phyloP scores from a whole-genome alignment of 2,888 invertebrate species.

The Morpho achilles region DNA sequence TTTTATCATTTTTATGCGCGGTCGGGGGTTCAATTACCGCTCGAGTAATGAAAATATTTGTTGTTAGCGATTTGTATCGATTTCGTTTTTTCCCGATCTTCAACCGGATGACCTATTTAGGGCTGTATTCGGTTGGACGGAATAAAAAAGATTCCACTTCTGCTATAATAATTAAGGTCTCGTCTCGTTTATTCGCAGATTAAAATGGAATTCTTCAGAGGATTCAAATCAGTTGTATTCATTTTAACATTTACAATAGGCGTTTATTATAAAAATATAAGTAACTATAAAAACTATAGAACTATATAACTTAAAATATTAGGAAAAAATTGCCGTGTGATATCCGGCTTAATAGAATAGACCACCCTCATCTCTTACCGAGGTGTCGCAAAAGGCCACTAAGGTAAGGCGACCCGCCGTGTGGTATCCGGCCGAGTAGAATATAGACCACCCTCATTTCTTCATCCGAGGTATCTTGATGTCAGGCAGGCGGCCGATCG shows the following conservation, averaged over 20 bases:
- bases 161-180: constrained; percentile 21
- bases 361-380: too few species aligned
- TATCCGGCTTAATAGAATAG: too few species aligned
- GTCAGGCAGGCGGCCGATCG: too few species aligned
- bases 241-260: background rate
- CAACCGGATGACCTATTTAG: constrained; percentile 23
- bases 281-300: too few species aligned
- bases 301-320: too few species aligned
- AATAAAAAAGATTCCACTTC: constrained; percentile 21
- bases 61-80: constrained; percentile 25
- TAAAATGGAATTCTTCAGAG: constrained; percentile 16
- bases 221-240: constrained; percentile 6
- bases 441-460: too few species aligned
- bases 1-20: constrained; percentile 19
- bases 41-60: constrained; percentile 24
- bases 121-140: constrained; percentile 18
- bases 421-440: too few species aligned
- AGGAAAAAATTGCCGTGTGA: too few species aligned
- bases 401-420: too few species aligned
- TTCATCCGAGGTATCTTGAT: too few species aligned
- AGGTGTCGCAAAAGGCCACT: too few species aligned
- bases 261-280: background rate
- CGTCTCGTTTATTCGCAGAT: constrained; percentile 17
- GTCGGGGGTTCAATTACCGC: constrained; percentile 22
- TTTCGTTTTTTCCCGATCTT: constrained; percentile 20